Base-by-base conservation (phyloP, 2,113 vertebrate species). In the Pelecanus crispus region DNA sequence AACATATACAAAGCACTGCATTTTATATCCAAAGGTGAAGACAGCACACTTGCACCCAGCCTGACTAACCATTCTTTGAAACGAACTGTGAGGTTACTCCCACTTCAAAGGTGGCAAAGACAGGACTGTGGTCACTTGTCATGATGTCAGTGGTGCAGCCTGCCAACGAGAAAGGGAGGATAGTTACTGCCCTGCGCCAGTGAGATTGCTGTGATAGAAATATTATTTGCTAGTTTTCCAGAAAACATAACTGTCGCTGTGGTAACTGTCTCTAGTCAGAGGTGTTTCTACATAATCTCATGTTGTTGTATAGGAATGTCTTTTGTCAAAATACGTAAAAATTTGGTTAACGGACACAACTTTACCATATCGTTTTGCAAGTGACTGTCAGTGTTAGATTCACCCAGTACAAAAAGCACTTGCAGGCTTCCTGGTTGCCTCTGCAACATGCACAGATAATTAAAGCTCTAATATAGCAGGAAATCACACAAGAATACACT, bases 81-180 rank as follows among this genome's bases (percentile, higher is more conserved):
- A 99, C 99, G 81, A 99, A 99, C 97, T 99, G 99, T 16, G 99
- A 99, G 40, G 99, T 98, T 67, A 99, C 99, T n/a, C 99, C 99
- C 28, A 99, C 99, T 97, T 99, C 99, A 95, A 99, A 99, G 6
- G 99, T 99, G 63, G 99, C 99, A 86, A 99, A 99, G 42, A 99
- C 99, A 1, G 99, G 99, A 28, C 99, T 99, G 97, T 99, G 99
- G 97, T 99, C 99, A 40, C 99, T 99, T 2, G 99, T 99, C 98
- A 98, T 99, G 97, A 99, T 99, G 95, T 99, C 99, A 21, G 98
- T 99, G 78, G 99, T 99, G 95, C 99, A 99, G 36, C 99, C 99
- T 99, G 96, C n/a, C 93, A 95, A 70, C 5, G 7, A 73, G 75
- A 97, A 52, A 65, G 22, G 42, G 88, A 94, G 47, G 26, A 53